Evolutionary conservation across 2,113 vertebrate genomes (phyloP), one percentile per base, ranked within the genome.

Genomic region (Nanorana parkeri): DNA sequence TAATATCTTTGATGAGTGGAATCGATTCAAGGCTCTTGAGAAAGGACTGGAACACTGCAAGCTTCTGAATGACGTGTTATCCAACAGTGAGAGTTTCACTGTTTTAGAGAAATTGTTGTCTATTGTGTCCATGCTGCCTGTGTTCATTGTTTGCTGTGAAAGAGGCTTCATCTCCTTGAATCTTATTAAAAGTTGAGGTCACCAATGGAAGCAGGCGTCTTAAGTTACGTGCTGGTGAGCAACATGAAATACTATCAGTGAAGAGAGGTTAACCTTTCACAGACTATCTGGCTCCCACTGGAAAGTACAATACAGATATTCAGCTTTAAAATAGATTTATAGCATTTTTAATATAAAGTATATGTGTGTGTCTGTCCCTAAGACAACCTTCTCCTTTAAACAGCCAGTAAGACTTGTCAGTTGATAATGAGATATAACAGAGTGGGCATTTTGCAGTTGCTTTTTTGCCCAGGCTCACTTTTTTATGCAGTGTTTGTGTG

Each of bases 141-240:
- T 74, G 72, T 75, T 20, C 56, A 21, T 75, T 75, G 72, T 75
- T 24, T 63, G 60, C 60, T 63, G 21, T 23, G n/a, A 61, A 75
- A 75, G 56, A 75, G 56, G 72, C 55, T 61, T 75, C 55, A 75
- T 75, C 54, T 61, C 41, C 72, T 75, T 79, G 65, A 79, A 79
- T 79, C 52, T 68, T 65, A 79, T 79, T 79, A 79, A 68, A 78
- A 68, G 64, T 56, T 36, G 61, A 68, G 64, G 51, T 79, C 77
- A 79, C 28, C 28, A 79, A 60, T 79, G 51, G 77, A 79, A 68
- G 65, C 51, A 68, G 77, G 36, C 77, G 36, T 65, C 29, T 79
- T 68, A 79, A 79, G 65, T 68, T 68, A 68, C 77, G 24, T 68
- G 15, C 54, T 32, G n/a, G 15, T 23, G 54, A 41, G 65, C 76